Evolutionary conservation across 2,888 invertebrate species (phyloP).

Genomic region (Orthosia gracilis): DNA sequence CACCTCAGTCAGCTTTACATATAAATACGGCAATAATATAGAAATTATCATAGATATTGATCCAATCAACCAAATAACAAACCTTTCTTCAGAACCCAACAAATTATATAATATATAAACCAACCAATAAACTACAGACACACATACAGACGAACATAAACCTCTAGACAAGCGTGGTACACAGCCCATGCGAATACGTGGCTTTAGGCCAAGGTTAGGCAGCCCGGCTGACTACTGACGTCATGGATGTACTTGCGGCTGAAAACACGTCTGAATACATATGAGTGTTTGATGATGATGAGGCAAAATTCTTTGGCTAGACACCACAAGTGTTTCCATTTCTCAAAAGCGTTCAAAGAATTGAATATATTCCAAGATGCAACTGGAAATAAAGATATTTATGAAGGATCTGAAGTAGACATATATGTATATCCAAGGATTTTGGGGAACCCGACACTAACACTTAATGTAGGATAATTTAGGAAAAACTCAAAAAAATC

Average conservation of each 20-base stretch:
- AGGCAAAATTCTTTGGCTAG: slow-evolving; percentile 37
- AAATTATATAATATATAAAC: neutral
- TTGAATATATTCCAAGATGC: neutral
- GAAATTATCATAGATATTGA: neutral
- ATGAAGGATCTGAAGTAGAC: no score
- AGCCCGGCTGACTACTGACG: slow-evolving; percentile 37
- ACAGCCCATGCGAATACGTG: slow-evolving; percentile 45
- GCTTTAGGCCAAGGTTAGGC: slow-evolving; percentile 66
- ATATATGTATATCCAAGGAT: neutral
- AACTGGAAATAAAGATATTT: neutral
- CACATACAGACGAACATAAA: slow-evolving; percentile 9
- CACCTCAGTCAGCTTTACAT: no score
- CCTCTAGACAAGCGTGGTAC: slow-evolving; percentile 21
- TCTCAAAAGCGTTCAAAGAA: neutral
- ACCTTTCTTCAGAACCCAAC: neutral
- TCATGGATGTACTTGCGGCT: slow-evolving; percentile 26
- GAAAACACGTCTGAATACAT: slow-evolving; percentile 45
- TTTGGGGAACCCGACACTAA: no score
- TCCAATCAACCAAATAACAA: neutral
- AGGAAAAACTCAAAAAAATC: no score
- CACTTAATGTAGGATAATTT: no score
- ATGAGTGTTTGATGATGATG: slow-evolving; percentile 40
- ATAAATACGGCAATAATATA: no score
- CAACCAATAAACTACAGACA: slow-evolving; percentile 15
- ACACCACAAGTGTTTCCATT: slow-evolving; percentile 2